phyloP scores from a whole-genome alignment of 2,797 vertebrate genomes.

The Tragelaphus eurycerus region DNA sequence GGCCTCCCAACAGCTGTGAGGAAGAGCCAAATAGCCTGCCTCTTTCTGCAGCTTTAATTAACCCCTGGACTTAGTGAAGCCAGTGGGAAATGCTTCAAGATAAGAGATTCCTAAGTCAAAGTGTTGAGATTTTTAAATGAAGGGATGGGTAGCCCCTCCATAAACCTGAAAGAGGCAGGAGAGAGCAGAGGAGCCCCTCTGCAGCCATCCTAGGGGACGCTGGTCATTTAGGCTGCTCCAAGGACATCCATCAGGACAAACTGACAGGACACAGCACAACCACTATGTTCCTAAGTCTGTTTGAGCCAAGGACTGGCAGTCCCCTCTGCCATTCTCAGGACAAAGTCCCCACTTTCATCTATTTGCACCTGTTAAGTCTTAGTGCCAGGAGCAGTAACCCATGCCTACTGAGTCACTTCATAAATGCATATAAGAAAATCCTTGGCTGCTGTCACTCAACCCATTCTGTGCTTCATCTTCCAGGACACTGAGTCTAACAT shows the following conservation, averaged over 20 bases:
- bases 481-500: neutral
- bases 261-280: neutral
- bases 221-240: neutral
- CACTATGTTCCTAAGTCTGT: neutral
- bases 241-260: neutral
- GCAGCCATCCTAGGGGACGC: neutral
- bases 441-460: neutral
- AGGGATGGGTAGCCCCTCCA: neutral
- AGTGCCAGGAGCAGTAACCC: neutral
- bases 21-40: neutral
- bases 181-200: neutral
- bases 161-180: neutral
- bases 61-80: neutral
- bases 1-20: constrained; percentile 22
- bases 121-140: neutral
- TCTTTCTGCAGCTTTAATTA: constrained; percentile 24
- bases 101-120: neutral
- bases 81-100: neutral
- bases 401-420: neutral
- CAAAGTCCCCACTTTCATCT: neutral
- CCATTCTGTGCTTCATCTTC: neutral
- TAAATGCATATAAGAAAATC: neutral
- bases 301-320: neutral
- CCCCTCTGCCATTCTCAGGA: neutral
- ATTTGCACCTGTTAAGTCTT: neutral